phyloP scores from a whole-genome alignment of 2,888 invertebrate species.

The Lutraria lutraria region DNA sequence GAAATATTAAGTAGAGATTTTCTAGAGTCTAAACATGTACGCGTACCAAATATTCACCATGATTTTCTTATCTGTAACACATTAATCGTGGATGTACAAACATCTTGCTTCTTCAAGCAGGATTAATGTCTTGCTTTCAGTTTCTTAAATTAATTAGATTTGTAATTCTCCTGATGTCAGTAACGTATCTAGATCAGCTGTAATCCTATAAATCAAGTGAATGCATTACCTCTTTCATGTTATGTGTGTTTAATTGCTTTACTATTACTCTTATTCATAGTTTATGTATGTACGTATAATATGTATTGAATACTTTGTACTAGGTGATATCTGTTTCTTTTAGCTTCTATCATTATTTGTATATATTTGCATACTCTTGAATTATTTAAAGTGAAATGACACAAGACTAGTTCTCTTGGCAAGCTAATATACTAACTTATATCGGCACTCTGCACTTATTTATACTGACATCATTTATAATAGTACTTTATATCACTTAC shows the following conservation, averaged over 20 bases:
- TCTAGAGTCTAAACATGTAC: too few species aligned
- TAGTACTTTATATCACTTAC: not conserved
- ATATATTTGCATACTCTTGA: conserved; percentile 10
- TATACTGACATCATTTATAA: not conserved
- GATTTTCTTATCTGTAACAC: too few species aligned
- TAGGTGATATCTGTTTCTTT: not conserved
- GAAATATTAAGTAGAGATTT: too few species aligned
- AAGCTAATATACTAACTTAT: not conserved
- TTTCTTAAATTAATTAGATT: too few species aligned
- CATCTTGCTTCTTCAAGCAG: too few species aligned
- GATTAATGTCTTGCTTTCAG: too few species aligned
- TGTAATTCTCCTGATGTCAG: too few species aligned
- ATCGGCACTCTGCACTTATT: not conserved
- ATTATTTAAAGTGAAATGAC: conserved; percentile 20
- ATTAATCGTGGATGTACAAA: too few species aligned
- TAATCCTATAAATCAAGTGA: too few species aligned
- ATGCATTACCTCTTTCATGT: not conserved
- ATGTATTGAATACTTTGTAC: not conserved
- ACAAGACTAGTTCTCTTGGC: not conserved
- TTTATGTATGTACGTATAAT: conserved; percentile 2
- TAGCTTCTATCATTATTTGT: conserved; percentile 24
- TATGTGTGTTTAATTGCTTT: not conserved
- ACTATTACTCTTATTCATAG: not conserved
- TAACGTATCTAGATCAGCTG: too few species aligned
- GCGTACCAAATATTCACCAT: too few species aligned